Evolutionary conservation across 2,888 invertebrate species (phyloP).

Genomic region (Punctoribates punctum): DNA sequence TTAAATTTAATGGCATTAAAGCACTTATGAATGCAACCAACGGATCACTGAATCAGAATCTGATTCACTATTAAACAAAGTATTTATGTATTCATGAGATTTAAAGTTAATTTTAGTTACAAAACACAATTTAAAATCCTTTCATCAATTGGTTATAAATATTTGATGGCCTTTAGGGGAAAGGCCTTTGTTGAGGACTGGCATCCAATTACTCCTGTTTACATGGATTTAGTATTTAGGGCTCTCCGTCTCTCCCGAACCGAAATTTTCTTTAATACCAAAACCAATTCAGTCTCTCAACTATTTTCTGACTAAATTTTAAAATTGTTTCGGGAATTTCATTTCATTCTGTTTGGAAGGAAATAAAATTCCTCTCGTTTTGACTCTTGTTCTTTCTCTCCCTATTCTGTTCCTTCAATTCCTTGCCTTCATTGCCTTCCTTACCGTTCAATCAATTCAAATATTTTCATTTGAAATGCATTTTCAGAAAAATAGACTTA

Average conservation of each 20-base stretch:
- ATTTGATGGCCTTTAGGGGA: conserved; percentile 16
- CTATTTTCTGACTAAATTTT: neutral
- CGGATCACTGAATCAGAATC: no score
- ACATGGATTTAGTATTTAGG: neutral
- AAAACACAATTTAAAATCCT: neutral
- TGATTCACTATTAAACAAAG: no score
- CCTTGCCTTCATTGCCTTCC: no score
- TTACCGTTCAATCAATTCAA: conserved; percentile 1
- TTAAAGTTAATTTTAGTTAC: neutral
- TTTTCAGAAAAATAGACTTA: neutral
- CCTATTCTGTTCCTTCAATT: no score
- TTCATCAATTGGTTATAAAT: conserved; percentile 8
- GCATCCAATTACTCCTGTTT: conserved; percentile 11
- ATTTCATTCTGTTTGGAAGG: neutral
- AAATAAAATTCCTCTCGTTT: neutral
- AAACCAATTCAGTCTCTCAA: neutral
- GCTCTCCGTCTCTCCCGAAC: no score
- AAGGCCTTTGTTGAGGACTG: neutral
- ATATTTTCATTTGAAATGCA: neutral
- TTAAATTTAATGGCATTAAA: neutral
- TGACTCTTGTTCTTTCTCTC: neutral
- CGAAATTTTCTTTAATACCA: neutral
- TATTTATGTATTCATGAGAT: neutral
- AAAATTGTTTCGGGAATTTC: neutral
- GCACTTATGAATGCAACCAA: neutral